These are phyloP conservation scores for Karalla daura DNA, from an alignment of 2,797 vertebrate species.

Conservation along the genomic window DNA sequence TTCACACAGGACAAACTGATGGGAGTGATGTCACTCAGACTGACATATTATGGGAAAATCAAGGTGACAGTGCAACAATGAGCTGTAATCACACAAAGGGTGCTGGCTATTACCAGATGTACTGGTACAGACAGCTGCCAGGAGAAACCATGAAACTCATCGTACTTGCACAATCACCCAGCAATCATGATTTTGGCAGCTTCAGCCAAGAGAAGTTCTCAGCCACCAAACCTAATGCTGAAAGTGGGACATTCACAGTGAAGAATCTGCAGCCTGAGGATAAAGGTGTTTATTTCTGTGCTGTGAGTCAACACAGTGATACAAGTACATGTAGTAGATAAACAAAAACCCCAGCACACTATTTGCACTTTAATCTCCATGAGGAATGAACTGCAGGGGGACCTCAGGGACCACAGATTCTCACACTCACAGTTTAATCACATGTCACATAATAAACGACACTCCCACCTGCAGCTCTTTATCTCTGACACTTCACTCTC, in stretches of 20 bases:
- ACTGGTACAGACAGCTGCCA: conserved; percentile 47
- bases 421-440: no score
- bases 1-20: neutral
- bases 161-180: no score
- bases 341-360: conserved; percentile 37
- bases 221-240: neutral
- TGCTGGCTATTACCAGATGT: neutral
- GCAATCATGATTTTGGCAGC: neutral
- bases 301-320: neutral
- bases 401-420: neutral
- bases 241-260: neutral
- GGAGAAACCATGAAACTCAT: conserved; percentile 18
- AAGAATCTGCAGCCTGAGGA: conserved; percentile 24
- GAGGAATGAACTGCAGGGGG: conserved; percentile 10
- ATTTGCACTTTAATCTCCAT: neutral
- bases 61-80: neutral
- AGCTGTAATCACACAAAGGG: neutral
- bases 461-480: neutral
- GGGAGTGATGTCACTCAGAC: neutral
- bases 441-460: no score
- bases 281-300: conserved; percentile 53
- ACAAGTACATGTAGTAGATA: neutral
- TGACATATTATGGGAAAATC: neutral
- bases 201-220: conserved; percentile 23
- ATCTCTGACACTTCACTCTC: no score